Evolutionary conservation across 2,797 vertebrate species (phyloP), one percentile per base, ranked within the genome.

Genomic region (Australoheros facetus): DNA sequence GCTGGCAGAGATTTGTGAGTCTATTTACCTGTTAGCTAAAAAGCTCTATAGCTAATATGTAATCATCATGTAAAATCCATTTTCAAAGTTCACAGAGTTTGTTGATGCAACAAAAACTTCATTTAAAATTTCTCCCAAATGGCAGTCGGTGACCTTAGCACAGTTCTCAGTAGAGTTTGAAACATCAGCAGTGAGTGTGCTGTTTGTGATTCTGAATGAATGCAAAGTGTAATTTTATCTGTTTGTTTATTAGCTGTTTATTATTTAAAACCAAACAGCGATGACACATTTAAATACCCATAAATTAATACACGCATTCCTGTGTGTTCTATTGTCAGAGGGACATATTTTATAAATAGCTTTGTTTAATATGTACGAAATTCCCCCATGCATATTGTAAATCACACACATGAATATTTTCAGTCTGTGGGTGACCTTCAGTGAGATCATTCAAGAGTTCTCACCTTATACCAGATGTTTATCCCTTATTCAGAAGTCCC

Each of bases 281-380:
- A 13, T 5, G 17, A 4, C 16, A 70, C 42, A 69, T 77, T 75
- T 39, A 51, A 73, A 77, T 57, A 2, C 7, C 34, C 9, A 39
- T 39, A 32, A 53, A 69, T 69, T 14, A 69, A 53, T 69, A n/a
- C 57, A 28, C 19, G 37, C 13, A 66, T 56, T n/a, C 21, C 55
- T 32, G 14, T 73, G 48, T 23, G 42, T 60, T 13, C 10, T 62
- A 64, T 78, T 53, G 16, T 73, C 60, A 77, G 56, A 8, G 39
- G 17, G 7, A 51, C 23, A 30, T 56, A 55, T 74, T 77, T 84
- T 64, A 75, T 56, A 13, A n/a, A 71, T 82, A 70, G 7, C 10
- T 57, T 77, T 57, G 30, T 16, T 71, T 79, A 66, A 80, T 83
- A 72, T 60, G 23, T 66, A 60, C 23, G 79, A 37, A 80, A 81